Evolutionary conservation across 1,140 invertebrate species (phyloP).

Genomic region (Onthophagus taurus): DNA sequence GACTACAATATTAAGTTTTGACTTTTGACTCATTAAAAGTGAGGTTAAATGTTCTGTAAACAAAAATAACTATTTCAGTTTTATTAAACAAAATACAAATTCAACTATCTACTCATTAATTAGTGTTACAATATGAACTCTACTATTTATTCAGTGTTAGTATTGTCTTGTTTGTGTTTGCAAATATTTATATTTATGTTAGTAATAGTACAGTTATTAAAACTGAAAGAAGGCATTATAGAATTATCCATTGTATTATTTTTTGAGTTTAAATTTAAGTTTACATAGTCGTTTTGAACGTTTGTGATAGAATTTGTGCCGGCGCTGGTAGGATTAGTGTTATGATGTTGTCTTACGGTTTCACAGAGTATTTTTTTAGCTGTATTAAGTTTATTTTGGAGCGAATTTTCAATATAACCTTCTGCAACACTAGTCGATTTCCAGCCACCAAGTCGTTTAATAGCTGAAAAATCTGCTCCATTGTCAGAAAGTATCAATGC

Average conservation of each 20-base stretch:
- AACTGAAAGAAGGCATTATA: not conserved
- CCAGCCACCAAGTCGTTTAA: constrained; percentile 1
- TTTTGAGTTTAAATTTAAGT: not conserved
- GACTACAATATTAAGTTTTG: too few species aligned
- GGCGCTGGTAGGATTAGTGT: not conserved
- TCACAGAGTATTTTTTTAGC: not conserved
- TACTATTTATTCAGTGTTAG: not conserved
- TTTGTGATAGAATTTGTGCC: not conserved
- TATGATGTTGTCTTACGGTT: not conserved
- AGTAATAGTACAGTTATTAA: not conserved
- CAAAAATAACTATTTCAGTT: too few species aligned
- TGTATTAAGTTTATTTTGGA: not conserved
- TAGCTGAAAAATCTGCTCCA: constrained; percentile 8
- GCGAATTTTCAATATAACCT: not conserved
- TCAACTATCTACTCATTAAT: too few species aligned
- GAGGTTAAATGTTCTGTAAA: too few species aligned
- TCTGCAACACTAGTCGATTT: not conserved
- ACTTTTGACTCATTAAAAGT: too few species aligned
- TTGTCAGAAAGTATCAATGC: constrained; percentile 6
- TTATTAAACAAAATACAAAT: too few species aligned
- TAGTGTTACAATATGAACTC: too few species aligned
- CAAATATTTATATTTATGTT: not conserved
- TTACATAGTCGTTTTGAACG: not conserved
- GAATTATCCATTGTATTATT: not conserved
- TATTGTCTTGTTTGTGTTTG: not conserved